Percentiles rank a stretch among this genome's conserved stretches.
Evolutionary conservation across 2,113 vertebrate species (phyloP).

Genomic region (Zosterops hypoxanthus): DNA sequence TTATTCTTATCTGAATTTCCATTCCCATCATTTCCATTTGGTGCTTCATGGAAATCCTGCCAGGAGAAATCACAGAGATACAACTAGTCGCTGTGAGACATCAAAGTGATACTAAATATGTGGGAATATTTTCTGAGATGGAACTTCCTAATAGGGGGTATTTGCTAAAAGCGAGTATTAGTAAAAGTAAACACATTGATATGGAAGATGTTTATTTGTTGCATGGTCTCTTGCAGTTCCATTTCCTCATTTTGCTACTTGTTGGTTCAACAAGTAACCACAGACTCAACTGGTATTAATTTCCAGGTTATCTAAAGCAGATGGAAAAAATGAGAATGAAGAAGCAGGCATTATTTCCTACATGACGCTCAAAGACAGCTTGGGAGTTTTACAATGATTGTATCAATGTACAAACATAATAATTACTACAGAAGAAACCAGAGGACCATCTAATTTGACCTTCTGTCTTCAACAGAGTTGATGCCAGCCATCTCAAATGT

Average conservation of each 20-base stretch:
- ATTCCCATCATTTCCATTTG: not conserved
- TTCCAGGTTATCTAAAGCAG: slow-evolving; percentile 51
- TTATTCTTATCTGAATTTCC: not conserved
- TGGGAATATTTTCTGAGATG: not conserved
- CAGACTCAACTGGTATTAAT: slow-evolving; percentile 29
- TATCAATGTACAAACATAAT: not conserved
- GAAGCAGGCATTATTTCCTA: not conserved
- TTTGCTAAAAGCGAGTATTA: not conserved
- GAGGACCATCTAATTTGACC: not conserved
- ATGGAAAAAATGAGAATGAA: slow-evolving; percentile 31
- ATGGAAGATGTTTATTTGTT: not conserved
- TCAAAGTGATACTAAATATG: not conserved
- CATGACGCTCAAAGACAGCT: not conserved
- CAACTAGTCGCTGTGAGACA: not conserved
- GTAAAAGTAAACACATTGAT: not conserved
- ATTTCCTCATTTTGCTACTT: not conserved
- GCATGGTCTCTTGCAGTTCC: not conserved
- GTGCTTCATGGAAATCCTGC: not conserved
- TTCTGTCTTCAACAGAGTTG: slow-evolving; percentile 2
- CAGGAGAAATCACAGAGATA: not conserved
- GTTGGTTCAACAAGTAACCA: not conserved
- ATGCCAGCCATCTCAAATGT: not conserved
- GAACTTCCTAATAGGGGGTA: not conserved
- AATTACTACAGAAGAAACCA: not conserved
- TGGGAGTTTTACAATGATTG: not conserved